Evolutionary conservation across 2,113 vertebrate genomes (phyloP).

Genomic region (Noturus placidus): DNA sequence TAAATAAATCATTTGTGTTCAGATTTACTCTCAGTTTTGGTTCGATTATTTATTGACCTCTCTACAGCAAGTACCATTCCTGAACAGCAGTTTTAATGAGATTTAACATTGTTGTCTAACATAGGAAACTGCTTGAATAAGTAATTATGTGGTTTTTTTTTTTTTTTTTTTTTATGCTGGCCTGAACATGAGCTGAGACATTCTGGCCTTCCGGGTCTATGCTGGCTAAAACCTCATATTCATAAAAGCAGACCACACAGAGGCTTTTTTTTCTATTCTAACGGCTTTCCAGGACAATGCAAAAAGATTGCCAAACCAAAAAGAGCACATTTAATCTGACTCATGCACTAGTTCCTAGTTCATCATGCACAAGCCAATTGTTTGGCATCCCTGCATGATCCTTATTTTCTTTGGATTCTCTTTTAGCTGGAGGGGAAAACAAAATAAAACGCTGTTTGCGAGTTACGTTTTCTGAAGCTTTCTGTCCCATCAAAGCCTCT

Average conservation of each 20-base stretch:
- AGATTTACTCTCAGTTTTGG: constrained; percentile 8
- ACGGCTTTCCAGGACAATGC: constrained; percentile 29
- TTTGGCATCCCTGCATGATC: constrained; percentile 72
- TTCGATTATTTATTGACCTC: not conserved
- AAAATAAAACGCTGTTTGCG: constrained; percentile 69
- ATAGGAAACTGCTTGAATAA: not conserved
- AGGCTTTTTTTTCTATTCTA: not conserved
- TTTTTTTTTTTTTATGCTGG: not conserved
- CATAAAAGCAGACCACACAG: constrained; percentile 23
- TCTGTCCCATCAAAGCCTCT: constrained; percentile 33
- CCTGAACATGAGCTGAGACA: not conserved
- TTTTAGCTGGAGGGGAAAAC: constrained; percentile 77
- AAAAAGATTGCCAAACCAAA: constrained; percentile 42
- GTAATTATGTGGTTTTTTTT: not conserved
- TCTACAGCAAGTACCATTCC: not conserved
- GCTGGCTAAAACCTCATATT: constrained; percentile 27
- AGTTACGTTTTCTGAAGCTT: constrained; percentile 26
- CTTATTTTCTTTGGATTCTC: constrained; percentile 69
- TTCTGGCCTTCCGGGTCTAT: constrained; percentile 19
- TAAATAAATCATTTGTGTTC: not conserved
- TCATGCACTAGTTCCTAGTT: constrained; percentile 68
- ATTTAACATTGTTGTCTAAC: not conserved
- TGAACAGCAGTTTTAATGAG: not conserved
- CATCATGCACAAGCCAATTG: constrained; percentile 70
- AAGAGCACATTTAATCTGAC: constrained; percentile 38